Evolutionary conservation across 1,140 invertebrate species (phyloP).

Genomic region (Pseudachorutes palmiensis): DNA sequence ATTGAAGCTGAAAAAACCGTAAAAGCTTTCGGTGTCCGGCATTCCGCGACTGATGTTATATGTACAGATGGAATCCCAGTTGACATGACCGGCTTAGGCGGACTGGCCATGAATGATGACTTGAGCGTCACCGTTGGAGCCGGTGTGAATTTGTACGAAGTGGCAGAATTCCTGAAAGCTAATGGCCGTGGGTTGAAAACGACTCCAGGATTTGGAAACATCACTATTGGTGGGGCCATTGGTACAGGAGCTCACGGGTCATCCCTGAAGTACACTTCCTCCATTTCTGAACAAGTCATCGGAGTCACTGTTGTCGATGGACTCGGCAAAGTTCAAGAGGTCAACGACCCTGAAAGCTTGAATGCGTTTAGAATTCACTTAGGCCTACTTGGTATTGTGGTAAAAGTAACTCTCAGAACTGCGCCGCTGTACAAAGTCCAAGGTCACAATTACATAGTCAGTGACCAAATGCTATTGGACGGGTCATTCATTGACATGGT

Average conservation of each 20-base stretch:
- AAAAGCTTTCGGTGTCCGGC: slow-evolving; percentile 16
- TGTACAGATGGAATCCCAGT: slow-evolving; percentile 18
- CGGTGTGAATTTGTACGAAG: background rate
- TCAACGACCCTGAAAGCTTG: slow-evolving; percentile 4
- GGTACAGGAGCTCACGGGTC: slow-evolving; percentile 27
- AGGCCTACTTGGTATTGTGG: slow-evolving; percentile 20
- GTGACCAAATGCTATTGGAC: slow-evolving; percentile 7
- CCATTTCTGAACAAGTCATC: slow-evolving; percentile 23
- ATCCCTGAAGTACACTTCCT: slow-evolving; percentile 14
- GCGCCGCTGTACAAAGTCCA: slow-evolving; percentile 19
- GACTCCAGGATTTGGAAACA: slow-evolving; percentile 12
- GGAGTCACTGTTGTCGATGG: slow-evolving; percentile 19
- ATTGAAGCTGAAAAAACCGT: slow-evolving; percentile 5
- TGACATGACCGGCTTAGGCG: background rate
- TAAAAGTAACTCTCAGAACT: slow-evolving; percentile 21
- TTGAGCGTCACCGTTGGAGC: slow-evolving; percentile 10
- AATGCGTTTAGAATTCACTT: slow-evolving; percentile 25
- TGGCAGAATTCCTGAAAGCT: background rate
- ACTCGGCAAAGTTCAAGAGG: slow-evolving; percentile 1
- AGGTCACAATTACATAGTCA: slow-evolving; percentile 11
- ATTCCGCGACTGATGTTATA: slow-evolving; percentile 5
- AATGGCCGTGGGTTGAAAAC: slow-evolving; percentile 3
- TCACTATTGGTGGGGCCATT: slow-evolving; percentile 26
- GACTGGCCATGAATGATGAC: background rate
- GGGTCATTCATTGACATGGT: background rate